A percentile compares a stretch with the other conserved stretches of the same genome.
Evolutionary conservation across 2,888 invertebrate genomes (phyloP).

Genomic region (Platynereis dumerilii): DNA sequence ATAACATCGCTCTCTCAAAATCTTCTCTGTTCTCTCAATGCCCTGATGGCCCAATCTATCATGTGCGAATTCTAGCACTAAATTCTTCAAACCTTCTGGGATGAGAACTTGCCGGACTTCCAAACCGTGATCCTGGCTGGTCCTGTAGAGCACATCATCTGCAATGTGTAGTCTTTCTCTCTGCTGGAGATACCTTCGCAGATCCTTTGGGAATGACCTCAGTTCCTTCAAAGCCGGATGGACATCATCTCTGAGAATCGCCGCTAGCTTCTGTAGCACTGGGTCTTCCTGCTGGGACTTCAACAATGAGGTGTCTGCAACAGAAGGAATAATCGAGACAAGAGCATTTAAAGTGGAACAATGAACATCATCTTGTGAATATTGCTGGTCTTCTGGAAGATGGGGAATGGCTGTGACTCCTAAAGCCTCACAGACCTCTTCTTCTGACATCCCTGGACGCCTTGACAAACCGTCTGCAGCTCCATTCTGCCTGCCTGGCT

Average conservation of each 20-base stretch:
- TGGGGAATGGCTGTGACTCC: neutral
- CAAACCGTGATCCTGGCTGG: neutral
- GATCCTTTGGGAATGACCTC: neutral
- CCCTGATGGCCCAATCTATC: conserved; percentile 5
- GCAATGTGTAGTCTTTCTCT: neutral
- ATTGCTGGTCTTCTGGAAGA: too few species aligned
- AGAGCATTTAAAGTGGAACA: too few species aligned
- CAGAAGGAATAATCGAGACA: too few species aligned
- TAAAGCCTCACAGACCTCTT: neutral
- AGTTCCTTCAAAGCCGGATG: too few species aligned
- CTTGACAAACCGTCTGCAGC: neutral
- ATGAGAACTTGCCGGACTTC: neutral
- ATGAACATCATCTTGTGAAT: too few species aligned
- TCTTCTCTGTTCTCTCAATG: neutral
- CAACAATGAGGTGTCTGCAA: too few species aligned
- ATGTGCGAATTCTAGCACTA: neutral
- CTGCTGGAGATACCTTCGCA: neutral
- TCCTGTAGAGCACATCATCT: neutral
- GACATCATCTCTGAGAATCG: too few species aligned
- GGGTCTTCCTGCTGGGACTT: too few species aligned
- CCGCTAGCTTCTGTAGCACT: too few species aligned
- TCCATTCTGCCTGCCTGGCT: neutral
- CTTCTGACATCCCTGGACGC: neutral
- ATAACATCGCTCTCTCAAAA: neutral
- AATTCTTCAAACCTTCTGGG: neutral